phyloP scores from a whole-genome alignment of 1,140 invertebrate genomes.

The Acromyrmex echinatior region DNA sequence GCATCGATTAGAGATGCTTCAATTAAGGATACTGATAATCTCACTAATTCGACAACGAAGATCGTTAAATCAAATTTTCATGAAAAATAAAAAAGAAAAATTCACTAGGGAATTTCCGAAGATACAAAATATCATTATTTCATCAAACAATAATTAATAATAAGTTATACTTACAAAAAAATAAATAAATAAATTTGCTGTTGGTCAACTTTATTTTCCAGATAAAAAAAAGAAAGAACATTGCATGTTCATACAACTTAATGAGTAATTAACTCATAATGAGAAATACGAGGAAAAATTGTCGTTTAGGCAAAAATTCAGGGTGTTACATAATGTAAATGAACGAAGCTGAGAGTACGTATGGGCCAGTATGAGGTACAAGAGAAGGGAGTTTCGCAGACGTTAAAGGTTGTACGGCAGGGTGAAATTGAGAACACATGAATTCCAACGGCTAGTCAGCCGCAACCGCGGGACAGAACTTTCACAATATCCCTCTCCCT shows the following conservation, averaged over 20 bases:
- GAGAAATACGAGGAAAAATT: neutral
- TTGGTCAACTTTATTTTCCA: neutral
- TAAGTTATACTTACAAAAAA: neutral
- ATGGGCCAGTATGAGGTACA: neutral
- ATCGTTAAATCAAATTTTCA: neutral
- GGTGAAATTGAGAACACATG: constrained; percentile 51
- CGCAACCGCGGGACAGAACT: constrained; percentile 69
- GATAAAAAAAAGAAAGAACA: neutral
- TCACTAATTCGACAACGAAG: neutral
- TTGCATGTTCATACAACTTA: neutral
- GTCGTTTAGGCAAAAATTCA: neutral
- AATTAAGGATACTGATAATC: constrained; percentile 5
- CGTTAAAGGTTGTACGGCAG: constrained; percentile 33
- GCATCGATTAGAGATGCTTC: neutral
- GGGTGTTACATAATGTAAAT: neutral
- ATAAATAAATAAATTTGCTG: neutral
- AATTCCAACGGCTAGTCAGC: constrained; percentile 69
- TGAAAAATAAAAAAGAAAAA: neutral
- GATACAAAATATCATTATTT: neutral
- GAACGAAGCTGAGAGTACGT: constrained; percentile 20
- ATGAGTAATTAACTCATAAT: neutral
- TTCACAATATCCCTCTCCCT: constrained; percentile 77
- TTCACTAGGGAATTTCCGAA: neutral
- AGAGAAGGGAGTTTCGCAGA: constrained; percentile 33
- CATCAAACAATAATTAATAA: neutral